phyloP scores from a whole-genome alignment of 1,140 invertebrate genomes.

The Diuraphis noxia region DNA sequence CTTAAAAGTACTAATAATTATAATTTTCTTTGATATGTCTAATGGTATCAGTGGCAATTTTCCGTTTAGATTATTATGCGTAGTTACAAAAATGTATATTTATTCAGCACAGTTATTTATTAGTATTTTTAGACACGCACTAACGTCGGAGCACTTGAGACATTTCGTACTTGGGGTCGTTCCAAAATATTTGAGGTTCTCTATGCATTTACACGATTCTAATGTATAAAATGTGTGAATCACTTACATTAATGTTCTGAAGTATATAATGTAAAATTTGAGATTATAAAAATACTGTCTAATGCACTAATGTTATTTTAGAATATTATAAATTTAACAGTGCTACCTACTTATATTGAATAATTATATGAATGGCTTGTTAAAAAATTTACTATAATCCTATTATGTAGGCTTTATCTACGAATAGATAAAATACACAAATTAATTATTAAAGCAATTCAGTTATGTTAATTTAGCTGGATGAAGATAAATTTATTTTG shows the following conservation, averaged over 20 bases:
- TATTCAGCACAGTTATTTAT: slow-evolving; percentile 37
- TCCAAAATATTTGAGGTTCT: slow-evolving; percentile 24
- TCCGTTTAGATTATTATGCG: slow-evolving; percentile 27
- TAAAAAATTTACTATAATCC: not conserved
- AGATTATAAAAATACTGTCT: not conserved
- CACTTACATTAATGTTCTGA: not conserved
- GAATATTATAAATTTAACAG: not conserved
- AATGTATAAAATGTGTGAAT: not conserved
- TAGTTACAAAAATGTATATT: slow-evolving; percentile 44
- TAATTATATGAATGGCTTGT: not conserved
- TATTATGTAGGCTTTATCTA: not conserved
- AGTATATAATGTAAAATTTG: not conserved
- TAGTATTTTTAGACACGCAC: slow-evolving; percentile 35
- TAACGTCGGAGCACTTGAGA: slow-evolving; percentile 24
- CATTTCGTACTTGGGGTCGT: slow-evolving; percentile 29
- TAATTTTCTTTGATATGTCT: slow-evolving; percentile 1
- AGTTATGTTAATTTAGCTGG: too few relatives aligned
- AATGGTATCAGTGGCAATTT: not conserved
- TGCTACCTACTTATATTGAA: not conserved
- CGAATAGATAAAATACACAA: not conserved
- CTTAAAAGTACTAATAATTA: too few relatives aligned
- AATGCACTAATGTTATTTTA: not conserved
- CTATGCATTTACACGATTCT: not conserved
- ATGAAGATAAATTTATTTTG: not conserved
- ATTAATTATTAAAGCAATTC: not conserved